Evolutionary conservation across 2,888 invertebrate species (phyloP), one percentile per base, ranked within the genome.

Genomic region (Drosophila percnosoma): DNA sequence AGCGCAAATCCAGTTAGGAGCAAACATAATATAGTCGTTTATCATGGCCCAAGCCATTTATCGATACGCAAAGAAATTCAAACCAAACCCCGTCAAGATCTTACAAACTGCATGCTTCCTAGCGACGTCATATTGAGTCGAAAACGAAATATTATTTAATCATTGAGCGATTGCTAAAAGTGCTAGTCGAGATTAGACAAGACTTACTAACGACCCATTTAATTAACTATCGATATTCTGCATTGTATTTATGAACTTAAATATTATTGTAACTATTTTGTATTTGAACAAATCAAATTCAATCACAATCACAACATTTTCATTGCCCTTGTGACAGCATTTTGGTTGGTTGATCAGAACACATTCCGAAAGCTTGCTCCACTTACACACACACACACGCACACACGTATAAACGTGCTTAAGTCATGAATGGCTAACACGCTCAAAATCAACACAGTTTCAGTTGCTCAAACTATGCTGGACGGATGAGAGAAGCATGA

Each of bases 391-490:
- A 40, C 29, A 48, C 2, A 54, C 27, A 31, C 31, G 54, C 74
- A 53, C 27, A 6, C 15, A 31, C n/a, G 8, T 8, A 34, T 10
- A 34, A 2, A 36, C 36, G 24, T 18, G 63, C 69, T 68, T 66
- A 66, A 69, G 68, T 61, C 66, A 79, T 59, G 53, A 52, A 45
- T 53, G 64, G 33, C 60, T 48, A 40, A 21, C 55, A 48, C 48
- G 38, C 65, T 40, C 57, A 72, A 65, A 80, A 75, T 75, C 73
- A 78, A 75, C 76, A 80, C 85, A 80, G 78, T 86, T 79, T 83
- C 79, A 73, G 78, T 66, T 75, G 70, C 66, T 65, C 55, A 57
- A 61, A 60, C 55, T 53, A 69, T 69, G 62, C 69, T 45, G 66
- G 45, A 66, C 60, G 60, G 58, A 15, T 7, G 5, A 60, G 31